Conservation (phyloP, 2,797 vertebrate species). For the Sebastes ruberrimus region DNA sequence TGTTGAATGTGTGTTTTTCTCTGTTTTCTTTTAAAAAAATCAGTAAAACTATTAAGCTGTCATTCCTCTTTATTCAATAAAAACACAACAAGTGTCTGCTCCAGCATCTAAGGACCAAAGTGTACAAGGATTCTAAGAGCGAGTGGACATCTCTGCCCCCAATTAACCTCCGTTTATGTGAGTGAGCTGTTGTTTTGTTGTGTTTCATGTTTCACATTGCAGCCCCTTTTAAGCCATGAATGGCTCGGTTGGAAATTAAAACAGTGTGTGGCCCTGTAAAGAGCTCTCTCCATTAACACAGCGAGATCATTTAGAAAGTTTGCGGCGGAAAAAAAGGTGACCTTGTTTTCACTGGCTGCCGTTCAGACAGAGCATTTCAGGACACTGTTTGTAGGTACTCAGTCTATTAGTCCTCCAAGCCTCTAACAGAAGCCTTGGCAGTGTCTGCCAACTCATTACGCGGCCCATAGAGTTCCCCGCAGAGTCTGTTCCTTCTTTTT, state of each 20-base stretch:
- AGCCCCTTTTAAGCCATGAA: conserved; percentile 4
- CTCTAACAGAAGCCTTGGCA: conserved; percentile 24
- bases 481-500: conserved; percentile 2
- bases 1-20: neutral
- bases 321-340: neutral
- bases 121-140: neutral
- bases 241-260: conserved; percentile 42
- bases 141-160: conserved; percentile 16
- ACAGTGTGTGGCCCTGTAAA: conserved; percentile 27
- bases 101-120: neutral
- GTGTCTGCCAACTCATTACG: conserved; percentile 39
- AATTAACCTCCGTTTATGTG: conserved; percentile 49
- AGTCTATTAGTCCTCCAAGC: conserved; percentile 21
- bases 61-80: neutral
- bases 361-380: conserved; percentile 25
- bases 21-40: neutral
- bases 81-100: neutral
- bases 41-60: neutral
- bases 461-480: conserved; percentile 20
- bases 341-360: conserved; percentile 46
- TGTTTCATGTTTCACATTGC: conserved; percentile 20
- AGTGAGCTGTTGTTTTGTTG: conserved; percentile 22
- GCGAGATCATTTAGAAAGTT: conserved; percentile 28
- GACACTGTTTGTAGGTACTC: conserved; percentile 11
- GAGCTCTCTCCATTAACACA: conserved; percentile 39